Base-by-base conservation (phyloP, 2,797 vertebrate species). In the Lepidocolaptes lacrymiger region DNA sequence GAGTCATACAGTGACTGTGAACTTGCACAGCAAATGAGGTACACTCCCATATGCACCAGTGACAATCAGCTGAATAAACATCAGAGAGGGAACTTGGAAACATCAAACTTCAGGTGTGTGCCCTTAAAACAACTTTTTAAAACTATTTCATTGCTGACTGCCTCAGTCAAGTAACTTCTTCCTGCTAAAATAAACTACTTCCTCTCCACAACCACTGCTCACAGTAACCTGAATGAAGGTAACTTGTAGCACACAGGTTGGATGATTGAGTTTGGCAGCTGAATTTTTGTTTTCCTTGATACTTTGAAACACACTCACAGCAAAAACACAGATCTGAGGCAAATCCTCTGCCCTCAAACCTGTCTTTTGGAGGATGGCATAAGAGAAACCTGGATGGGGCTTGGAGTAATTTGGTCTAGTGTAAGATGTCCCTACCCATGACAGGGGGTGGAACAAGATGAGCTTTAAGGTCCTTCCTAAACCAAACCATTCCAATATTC, bases 21-120 rank as follows among this genome's bases (percentile, higher is more conserved):
- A 14, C 32, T 44, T 30, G 54, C 48, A 44, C 43, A 58, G 79
- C 51, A 59, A 55, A 30, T 0, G 0, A 19, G 69, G 21, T 15
- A 30, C 2, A 14, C 10, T 56, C 41, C 51, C 46, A 55, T 9
- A 2, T 0, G 0, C 6, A 14, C 8, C 26, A 1, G 6, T 23
- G 61, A 51, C 66, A 76, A 69, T 6, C 4, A n/a, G 10, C 69
- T 17, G 26, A 67, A 54, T 6, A 49, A 77, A 51, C 54, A 30
- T 10, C 2, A 13, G 52, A 54, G 20, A 73, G 18, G 62, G 34
- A 55, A 67, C 15, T 4, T 2, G 1, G 3, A 8, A 55, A 52
- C 9, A 48, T 11, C 49, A 37, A 77, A 62, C 58, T 81, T 75
- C 2, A 28, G 23, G 54, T 66, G 3, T 76, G 30, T 36, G 49